A percentile compares a stretch with the other conserved stretches of the same genome.
phyloP scores from a whole-genome alignment of 2,113 vertebrate species.

The Parotia lawesii region DNA sequence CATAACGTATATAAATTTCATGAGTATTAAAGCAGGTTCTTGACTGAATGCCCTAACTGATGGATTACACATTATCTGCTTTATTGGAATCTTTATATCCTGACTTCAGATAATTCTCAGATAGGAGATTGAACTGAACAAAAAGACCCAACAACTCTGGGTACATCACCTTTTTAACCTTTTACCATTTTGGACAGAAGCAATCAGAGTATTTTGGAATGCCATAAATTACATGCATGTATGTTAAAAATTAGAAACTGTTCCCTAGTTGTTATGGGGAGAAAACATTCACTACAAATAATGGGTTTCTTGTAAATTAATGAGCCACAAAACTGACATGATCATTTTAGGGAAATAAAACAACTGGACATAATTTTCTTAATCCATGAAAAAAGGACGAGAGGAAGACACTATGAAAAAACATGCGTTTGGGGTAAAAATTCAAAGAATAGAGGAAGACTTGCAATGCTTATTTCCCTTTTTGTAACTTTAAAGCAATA shows the following conservation, averaged over 20 bases:
- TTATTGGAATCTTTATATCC: neutral
- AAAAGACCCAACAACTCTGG: neutral
- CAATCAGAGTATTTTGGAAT: neutral
- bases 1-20: neutral
- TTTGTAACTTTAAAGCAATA: neutral
- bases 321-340: neutral
- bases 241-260: neutral
- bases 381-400: neutral
- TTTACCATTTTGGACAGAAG: neutral
- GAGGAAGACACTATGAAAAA: neutral
- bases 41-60: neutral
- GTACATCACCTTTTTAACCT: neutral
- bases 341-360: neutral
- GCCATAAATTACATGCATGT: neutral
- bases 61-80: neutral
- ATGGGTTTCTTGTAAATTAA: neutral
- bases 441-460: neutral
- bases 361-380: neutral
- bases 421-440: neutral
- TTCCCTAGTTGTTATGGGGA: neutral
- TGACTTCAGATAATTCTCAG: neutral
- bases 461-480: neutral
- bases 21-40: neutral
- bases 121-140: neutral
- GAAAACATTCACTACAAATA: neutral